These are phyloP conservation scores for Pangasius larnaudii DNA, from an alignment of 2,797 vertebrate genomes.

Conservation along the genomic window DNA sequence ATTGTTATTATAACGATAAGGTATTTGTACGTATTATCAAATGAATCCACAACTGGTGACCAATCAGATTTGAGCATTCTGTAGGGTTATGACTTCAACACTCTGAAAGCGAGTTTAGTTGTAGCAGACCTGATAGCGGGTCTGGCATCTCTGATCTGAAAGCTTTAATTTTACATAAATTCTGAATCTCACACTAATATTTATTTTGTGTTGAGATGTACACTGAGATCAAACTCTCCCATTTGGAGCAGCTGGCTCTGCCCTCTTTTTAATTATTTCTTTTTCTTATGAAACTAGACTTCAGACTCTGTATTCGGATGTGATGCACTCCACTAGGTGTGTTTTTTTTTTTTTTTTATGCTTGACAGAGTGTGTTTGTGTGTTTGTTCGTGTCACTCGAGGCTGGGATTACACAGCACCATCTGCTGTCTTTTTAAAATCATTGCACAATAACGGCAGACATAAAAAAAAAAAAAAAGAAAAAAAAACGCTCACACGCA, in stretches of 20 bases:
- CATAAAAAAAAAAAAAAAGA: neutral
- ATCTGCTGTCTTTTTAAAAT: constrained; percentile 69
- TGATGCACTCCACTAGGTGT: neutral
- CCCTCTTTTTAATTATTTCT: neutral
- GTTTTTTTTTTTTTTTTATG: neutral
- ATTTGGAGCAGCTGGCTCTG: neutral
- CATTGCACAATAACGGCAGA: constrained; percentile 62
- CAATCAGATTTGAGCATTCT: neutral
- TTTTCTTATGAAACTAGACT: neutral
- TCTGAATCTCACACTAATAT: neutral
- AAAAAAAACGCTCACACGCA: neutral
- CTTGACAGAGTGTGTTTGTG: constrained; percentile 2
- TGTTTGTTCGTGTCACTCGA: constrained; percentile 7
- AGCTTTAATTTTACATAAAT: neutral
- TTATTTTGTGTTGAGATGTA: neutral
- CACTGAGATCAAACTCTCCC: neutral
- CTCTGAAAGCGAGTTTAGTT: neutral
- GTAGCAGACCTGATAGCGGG: neutral
- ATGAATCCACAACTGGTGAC: neutral
- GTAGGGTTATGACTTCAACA: neutral
- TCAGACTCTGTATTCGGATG: neutral
- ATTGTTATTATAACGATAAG: neutral
- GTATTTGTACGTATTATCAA: neutral
- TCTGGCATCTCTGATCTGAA: neutral
- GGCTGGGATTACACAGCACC: constrained; percentile 66